These are phyloP conservation scores for Beaufortia kweichowensis DNA, from an alignment of 2,113 vertebrate species.

Conservation along the genomic window DNA sequence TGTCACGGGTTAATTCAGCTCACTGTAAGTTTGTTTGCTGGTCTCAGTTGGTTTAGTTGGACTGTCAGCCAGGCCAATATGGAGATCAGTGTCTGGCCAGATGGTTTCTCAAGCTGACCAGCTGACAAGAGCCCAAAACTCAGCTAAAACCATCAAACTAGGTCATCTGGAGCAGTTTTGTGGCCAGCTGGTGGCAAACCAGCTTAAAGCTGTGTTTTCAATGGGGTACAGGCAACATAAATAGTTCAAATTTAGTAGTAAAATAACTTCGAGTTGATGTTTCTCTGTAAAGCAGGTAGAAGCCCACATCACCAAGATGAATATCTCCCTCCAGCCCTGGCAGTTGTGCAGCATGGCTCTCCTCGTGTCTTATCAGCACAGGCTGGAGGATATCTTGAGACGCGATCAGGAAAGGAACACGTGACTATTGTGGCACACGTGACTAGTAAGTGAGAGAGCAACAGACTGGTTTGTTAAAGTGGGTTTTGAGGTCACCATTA, in stretches of 20 bases:
- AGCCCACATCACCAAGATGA: neutral
- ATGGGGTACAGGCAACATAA: no score
- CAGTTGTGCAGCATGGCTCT: neutral
- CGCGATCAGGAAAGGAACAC: neutral
- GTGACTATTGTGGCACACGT: neutral
- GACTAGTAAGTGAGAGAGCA: neutral
- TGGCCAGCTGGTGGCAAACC: no score
- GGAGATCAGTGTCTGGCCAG: no score
- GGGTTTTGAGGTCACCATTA: neutral
- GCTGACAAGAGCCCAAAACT: neutral
- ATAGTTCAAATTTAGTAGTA: no score
- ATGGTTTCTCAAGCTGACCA: neutral
- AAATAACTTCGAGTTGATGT: neutral
- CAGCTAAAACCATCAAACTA: neutral
- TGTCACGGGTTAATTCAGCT: no score
- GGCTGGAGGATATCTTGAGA: slow-evolving; percentile 9
- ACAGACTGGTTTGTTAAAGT: neutral
- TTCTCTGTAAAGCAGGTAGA: neutral
- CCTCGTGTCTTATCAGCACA: neutral
- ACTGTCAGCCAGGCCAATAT: no score
- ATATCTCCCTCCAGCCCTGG: neutral
- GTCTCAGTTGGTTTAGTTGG: neutral
- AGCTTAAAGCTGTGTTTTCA: no score
- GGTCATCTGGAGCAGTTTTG: neutral
- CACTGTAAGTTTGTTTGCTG: no score